Evolutionary conservation across 2,113 vertebrate genomes (phyloP).

Genomic region (Crotalus helleri): DNA sequence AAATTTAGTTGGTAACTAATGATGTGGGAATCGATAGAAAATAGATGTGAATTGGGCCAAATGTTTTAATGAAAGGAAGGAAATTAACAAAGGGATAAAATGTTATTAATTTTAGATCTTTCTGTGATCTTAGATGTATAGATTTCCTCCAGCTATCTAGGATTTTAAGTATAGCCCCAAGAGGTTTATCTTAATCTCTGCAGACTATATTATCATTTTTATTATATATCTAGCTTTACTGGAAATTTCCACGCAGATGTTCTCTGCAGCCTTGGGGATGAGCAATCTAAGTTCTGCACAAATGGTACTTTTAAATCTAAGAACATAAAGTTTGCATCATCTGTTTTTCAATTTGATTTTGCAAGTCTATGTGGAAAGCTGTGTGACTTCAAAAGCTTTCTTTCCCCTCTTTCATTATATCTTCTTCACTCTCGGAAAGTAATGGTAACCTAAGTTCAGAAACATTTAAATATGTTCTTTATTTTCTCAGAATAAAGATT

Average conservation of each 20-base stretch:
- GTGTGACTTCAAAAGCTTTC: background rate
- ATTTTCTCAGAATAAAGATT: background rate
- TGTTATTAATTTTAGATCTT: background rate
- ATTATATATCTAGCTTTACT: conserved; percentile 16
- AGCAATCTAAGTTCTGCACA: background rate
- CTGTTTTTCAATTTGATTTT: background rate
- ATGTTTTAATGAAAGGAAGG: background rate
- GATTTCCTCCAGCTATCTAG: background rate
- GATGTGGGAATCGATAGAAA: background rate
- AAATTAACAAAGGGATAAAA: background rate
- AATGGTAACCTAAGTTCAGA: background rate
- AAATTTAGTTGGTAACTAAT: background rate
- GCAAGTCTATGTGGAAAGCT: background rate
- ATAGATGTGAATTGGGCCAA: background rate
- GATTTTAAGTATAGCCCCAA: background rate
- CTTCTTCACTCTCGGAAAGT: background rate
- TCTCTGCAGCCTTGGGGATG: background rate
- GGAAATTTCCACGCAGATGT: background rate
- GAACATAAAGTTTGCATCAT: background rate
- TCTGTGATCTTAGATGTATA: background rate
- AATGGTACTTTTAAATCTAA: background rate
- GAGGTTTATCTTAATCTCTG: background rate
- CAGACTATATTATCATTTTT: background rate
- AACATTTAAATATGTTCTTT: background rate
- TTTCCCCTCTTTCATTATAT: background rate